Percentiles rank a stretch among this genome's conserved stretches.
Conservation (phyloP, 2,113 vertebrate species). For the Albula glossodonta region DNA sequence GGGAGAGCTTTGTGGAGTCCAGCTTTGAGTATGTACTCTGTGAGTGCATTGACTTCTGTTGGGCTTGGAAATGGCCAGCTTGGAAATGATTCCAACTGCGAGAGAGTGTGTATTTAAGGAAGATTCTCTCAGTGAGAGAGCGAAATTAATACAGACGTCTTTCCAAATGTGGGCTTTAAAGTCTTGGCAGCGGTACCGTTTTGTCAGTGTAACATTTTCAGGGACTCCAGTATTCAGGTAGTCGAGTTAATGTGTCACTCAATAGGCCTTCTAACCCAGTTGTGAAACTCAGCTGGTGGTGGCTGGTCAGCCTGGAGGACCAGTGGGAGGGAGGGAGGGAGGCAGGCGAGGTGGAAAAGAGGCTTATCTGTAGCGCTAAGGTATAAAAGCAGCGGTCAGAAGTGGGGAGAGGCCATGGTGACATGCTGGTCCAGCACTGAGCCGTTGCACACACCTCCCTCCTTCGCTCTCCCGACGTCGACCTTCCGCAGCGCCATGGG, state of each 20-base stretch:
- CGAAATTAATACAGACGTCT: neutral
- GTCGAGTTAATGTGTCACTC: conserved; percentile 63
- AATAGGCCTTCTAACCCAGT: conserved; percentile 43
- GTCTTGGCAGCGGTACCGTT: neutral
- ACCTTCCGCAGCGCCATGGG: conserved; percentile 63
- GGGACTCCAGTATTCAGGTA: neutral
- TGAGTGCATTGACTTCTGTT: too few relatives aligned
- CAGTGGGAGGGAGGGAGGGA: conserved; percentile 39
- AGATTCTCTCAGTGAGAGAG: neutral
- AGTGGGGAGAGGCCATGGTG: conserved; percentile 21
- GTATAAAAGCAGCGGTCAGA: conserved; percentile 54
- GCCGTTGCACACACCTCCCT: conserved; percentile 7
- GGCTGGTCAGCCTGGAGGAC: conserved; percentile 25
- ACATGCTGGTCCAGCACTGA: conserved; percentile 41
- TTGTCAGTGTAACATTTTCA: neutral
- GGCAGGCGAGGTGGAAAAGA: conserved; percentile 42
- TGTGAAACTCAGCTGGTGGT: conserved; percentile 48
- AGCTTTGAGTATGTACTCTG: too few relatives aligned
- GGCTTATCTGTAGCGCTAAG: conserved; percentile 51
- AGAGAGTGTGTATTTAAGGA: neutral
- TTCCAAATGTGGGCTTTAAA: neutral
- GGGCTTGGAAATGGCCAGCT: neutral
- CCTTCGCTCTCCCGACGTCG: conserved; percentile 12
- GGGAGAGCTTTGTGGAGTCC: too few relatives aligned
- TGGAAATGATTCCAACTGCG: neutral